phyloP scores from a whole-genome alignment of 2,888 invertebrate species.

The Trachelus troglodyta region DNA sequence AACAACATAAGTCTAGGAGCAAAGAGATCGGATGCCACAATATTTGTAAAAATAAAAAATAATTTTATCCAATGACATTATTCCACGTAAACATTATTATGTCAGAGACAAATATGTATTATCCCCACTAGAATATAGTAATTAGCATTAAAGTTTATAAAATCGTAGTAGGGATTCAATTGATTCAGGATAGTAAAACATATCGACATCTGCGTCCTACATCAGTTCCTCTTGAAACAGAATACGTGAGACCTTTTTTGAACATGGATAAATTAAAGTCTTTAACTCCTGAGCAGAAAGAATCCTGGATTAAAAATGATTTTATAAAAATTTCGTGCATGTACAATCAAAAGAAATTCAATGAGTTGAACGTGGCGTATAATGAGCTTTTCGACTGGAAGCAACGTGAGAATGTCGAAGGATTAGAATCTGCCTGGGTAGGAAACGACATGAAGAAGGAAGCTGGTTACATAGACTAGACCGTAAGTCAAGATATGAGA shows the following conservation, averaged over 20 bases:
- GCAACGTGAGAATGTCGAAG: constrained; percentile 57
- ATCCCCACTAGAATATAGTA: neutral
- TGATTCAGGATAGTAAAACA: neutral
- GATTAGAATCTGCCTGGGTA: constrained; percentile 70
- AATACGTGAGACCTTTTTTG: neutral
- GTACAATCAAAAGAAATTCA: constrained; percentile 65
- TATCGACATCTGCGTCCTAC: neutral
- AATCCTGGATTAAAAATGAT: constrained; percentile 70
- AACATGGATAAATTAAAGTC: constrained; percentile 47
- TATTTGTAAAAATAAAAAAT: too few relatives aligned
- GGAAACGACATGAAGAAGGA: constrained; percentile 68
- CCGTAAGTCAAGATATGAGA: constrained; percentile 40
- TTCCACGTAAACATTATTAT: neutral
- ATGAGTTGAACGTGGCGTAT: constrained; percentile 67
- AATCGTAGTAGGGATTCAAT: neutral
- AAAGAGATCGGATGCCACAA: too few relatives aligned
- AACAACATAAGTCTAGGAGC: too few relatives aligned
- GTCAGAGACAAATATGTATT: neutral
- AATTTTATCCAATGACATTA: too few relatives aligned
- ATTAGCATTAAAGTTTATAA: neutral
- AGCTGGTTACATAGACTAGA: constrained; percentile 51
- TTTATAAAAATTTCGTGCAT: constrained; percentile 68
- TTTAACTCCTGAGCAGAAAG: constrained; percentile 66
- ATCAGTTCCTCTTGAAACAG: neutral
- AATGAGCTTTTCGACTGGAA: constrained; percentile 69